Evolutionary conservation across 2,113 vertebrate species (phyloP).

Genomic region (Entelurus aequoreus): DNA sequence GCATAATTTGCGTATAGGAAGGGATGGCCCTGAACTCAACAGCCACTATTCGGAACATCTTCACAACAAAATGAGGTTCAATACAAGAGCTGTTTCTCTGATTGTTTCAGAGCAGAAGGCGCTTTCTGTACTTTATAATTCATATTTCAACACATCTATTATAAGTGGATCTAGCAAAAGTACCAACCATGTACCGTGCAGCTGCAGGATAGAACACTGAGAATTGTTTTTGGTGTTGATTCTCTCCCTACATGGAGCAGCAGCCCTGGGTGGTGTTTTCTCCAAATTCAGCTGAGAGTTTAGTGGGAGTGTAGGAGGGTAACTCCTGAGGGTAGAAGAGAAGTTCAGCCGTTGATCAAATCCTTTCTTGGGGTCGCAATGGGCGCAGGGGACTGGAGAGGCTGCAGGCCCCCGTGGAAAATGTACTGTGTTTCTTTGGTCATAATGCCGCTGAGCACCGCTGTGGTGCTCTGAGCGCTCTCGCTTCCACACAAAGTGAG

Average conservation of each 20-base stretch:
- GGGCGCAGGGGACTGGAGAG: conserved; percentile 74
- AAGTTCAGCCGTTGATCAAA: background rate
- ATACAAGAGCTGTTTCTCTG: background rate
- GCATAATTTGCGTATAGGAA: too few relatives aligned
- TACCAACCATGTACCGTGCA: conserved; percentile 45
- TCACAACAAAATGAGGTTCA: too few relatives aligned
- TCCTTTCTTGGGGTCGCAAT: conserved; percentile 67
- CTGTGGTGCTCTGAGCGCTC: conserved; percentile 83
- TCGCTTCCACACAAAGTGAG: conserved; percentile 86
- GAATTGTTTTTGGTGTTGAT: conserved; percentile 3
- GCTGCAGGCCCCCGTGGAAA: conserved; percentile 78
- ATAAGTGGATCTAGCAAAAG: background rate
- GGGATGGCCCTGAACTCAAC: too few relatives aligned
- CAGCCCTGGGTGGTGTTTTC: conserved; percentile 32
- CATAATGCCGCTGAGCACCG: conserved; percentile 79
- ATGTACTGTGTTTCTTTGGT: conserved; percentile 23
- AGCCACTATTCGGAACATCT: too few relatives aligned
- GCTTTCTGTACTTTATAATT: background rate
- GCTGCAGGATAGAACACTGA: conserved; percentile 7
- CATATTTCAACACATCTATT: background rate
- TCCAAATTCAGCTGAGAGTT: conserved; percentile 25
- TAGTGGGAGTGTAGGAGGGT: conserved; percentile 5
- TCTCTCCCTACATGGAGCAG: background rate
- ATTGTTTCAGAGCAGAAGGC: background rate
- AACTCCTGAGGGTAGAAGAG: conserved; percentile 14